Evolutionary conservation across 2,113 vertebrate species (phyloP).

Genomic region (Rhombomys opimus): DNA sequence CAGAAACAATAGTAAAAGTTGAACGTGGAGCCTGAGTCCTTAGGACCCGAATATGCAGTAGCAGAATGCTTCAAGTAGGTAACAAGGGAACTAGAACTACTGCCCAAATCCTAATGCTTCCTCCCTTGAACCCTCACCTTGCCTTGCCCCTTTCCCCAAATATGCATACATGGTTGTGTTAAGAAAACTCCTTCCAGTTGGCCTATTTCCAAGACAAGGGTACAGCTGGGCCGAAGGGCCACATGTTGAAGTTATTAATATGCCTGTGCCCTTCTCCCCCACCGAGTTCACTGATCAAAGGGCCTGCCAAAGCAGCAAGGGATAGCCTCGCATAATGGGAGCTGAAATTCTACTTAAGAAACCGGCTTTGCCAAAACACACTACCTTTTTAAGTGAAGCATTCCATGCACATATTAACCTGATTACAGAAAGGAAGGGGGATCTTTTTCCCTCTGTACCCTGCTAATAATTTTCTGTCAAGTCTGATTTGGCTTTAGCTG

Average conservation of each 20-base stretch:
- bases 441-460: constrained; percentile 92
- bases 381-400: constrained; percentile 89
- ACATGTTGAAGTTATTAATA: constrained; percentile 70
- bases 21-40: constrained; percentile 51
- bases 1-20: constrained; percentile 78
- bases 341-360: constrained; percentile 82
- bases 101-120: constrained; percentile 51
- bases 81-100: constrained; percentile 14
- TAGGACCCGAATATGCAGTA: constrained; percentile 65
- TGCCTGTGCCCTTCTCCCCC: constrained; percentile 71
- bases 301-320: constrained; percentile 78
- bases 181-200: constrained; percentile 85
- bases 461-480: constrained; percentile 93
- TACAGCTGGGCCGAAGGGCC: constrained; percentile 80
- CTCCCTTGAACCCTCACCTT: constrained; percentile 70
- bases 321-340: constrained; percentile 73
- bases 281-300: constrained; percentile 78
- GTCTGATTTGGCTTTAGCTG: constrained; percentile 90
- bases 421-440: constrained; percentile 86
- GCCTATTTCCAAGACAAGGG: constrained; percentile 85
- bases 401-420: constrained; percentile 92
- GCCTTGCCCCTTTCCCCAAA: constrained; percentile 65
- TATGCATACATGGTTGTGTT: constrained; percentile 86
- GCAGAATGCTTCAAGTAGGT: constrained; percentile 39
- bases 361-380: constrained; percentile 81